phyloP scores from a whole-genome alignment of 2,888 invertebrate genomes.

The Alsophila aescularia region DNA sequence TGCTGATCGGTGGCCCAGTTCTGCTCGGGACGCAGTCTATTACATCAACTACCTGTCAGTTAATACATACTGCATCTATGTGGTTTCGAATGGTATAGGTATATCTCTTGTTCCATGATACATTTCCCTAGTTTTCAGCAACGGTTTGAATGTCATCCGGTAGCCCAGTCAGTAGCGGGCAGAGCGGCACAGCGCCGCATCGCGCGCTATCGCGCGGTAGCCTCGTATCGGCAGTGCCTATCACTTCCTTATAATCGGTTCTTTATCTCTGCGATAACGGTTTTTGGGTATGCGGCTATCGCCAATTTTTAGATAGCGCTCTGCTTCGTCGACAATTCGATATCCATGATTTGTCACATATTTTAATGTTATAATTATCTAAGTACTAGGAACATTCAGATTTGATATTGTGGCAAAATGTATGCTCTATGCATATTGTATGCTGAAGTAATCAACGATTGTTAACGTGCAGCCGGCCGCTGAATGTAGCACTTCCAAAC shows the following conservation, averaged over 20 bases:
- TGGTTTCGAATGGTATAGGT: too few relatives aligned
- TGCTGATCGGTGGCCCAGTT: too few relatives aligned
- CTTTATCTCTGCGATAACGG: constrained; percentile 29
- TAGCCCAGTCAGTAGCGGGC: constrained; percentile 17
- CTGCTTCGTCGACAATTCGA: constrained; percentile 13
- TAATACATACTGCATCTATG: too few relatives aligned
- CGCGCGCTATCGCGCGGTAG: constrained; percentile 20
- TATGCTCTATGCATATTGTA: background rate
- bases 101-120: too few relatives aligned
- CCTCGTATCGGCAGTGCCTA: constrained; percentile 32
- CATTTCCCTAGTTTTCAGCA: too few relatives aligned
- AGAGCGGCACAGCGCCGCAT: constrained; percentile 6
- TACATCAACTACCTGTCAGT: too few relatives aligned
- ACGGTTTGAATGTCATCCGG: background rate
- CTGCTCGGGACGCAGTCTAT: too few relatives aligned
- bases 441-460: constrained; percentile 12
- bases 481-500: constrained; percentile 46
- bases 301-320: constrained; percentile 30
- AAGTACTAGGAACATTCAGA: background rate
- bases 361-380: constrained; percentile 1
- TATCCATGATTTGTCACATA: constrained; percentile 34
- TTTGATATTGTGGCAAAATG: background rate
- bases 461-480: constrained; percentile 39
- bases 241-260: constrained; percentile 27
- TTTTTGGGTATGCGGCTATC: constrained; percentile 31